A percentile compares a stretch with the other conserved stretches of the same genome.
phyloP scores from a whole-genome alignment of 2,113 vertebrate species.

The Clarias magur region DNA sequence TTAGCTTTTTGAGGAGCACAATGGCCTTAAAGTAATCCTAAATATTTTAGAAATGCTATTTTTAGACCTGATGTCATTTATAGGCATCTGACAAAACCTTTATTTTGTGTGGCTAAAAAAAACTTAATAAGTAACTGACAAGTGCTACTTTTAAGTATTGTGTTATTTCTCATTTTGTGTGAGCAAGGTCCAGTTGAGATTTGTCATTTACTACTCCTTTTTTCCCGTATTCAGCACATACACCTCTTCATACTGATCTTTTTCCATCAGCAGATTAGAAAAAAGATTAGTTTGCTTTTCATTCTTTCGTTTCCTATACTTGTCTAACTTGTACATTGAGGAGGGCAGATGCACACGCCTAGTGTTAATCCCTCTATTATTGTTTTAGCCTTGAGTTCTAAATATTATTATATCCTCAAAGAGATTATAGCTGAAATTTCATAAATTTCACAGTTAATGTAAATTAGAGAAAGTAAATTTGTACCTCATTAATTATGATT shows the following conservation, averaged over 20 bases:
- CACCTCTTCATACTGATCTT: conserved; percentile 1
- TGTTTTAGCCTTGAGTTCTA: neutral
- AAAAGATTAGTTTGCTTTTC: neutral
- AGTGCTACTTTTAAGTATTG: neutral
- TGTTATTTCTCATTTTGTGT: neutral
- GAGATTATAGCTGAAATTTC: neutral
- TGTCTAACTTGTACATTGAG: neutral
- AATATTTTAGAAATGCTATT: neutral
- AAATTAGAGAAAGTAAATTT: neutral
- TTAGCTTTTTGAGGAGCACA: neutral
- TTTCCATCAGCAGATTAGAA: conserved; percentile 21
- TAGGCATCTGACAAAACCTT: neutral
- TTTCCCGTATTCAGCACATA: conserved; percentile 12
- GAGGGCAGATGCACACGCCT: neutral
- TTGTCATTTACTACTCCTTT: conserved; percentile 6
- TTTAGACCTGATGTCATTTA: neutral
- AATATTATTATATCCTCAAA: neutral
- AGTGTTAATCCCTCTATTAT: neutral
- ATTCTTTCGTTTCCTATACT: neutral
- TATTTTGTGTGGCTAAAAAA: neutral
- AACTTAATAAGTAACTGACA: neutral
- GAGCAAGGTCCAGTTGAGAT: conserved; percentile 9
- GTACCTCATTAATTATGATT: neutral
- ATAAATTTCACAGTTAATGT: neutral
- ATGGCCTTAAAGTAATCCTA: neutral